Conservation (phyloP, 1,140 invertebrate species). For the Colletes gigas region DNA sequence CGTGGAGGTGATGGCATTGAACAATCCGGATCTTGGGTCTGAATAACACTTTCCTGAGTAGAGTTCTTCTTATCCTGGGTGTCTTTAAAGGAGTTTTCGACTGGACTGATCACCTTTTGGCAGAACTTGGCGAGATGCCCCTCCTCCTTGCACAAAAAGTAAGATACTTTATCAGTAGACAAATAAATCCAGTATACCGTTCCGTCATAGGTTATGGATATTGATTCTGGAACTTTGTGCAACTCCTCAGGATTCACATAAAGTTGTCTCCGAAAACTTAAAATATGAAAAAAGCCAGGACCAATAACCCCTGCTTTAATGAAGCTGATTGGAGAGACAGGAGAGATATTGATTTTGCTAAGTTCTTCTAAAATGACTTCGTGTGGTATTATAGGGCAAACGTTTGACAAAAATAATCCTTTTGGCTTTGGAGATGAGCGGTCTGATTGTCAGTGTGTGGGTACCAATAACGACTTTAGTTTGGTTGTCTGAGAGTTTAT, state of each 20-base stretch:
- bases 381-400: constrained; percentile 15
- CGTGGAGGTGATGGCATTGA: not conserved
- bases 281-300: constrained; percentile 6
- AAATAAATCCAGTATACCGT: not conserved
- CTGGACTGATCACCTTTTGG: not conserved
- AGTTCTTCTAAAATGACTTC: not conserved
- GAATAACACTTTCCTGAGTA: too few relatives aligned
- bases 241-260: constrained; percentile 9
- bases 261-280: constrained; percentile 26
- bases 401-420: constrained; percentile 16
- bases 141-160: not conserved
- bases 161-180: not conserved
- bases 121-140: not conserved
- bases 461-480: not conserved
- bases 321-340: not conserved
- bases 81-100: too few relatives aligned
- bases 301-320: constrained; percentile 5
- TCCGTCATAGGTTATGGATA: not conserved
- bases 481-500: not conserved
- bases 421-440: constrained; percentile 6
- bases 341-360: not conserved
- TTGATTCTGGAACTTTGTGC: constrained; percentile 15
- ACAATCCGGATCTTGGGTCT: not conserved
- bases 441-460: not conserved
- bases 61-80: too few relatives aligned